Percentiles rank a stretch among this genome's conserved stretches.
Conservation (phyloP, 2,797 vertebrate species). For the Leptodactylus fallax region DNA sequence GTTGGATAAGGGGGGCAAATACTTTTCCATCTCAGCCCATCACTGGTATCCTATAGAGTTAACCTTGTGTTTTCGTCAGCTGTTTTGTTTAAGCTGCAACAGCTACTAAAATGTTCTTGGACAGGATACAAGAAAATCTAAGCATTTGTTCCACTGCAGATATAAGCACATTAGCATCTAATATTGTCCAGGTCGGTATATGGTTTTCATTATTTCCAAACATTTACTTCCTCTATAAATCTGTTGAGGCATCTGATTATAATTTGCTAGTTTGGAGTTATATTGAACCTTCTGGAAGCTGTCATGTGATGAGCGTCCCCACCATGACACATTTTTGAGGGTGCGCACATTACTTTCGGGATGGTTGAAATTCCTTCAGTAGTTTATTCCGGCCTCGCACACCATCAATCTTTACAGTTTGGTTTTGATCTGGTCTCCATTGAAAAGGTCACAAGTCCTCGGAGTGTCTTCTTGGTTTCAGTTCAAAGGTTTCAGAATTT, state of each 20-base stretch:
- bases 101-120: constrained; percentile 63
- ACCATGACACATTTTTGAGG: constrained; percentile 39
- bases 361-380: constrained; percentile 40
- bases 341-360: constrained; percentile 14
- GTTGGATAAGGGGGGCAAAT: neutral
- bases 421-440: constrained; percentile 29
- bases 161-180: constrained; percentile 41
- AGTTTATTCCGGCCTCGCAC: constrained; percentile 47
- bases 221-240: constrained; percentile 63
- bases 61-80: constrained; percentile 22
- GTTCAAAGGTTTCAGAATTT: constrained; percentile 1
- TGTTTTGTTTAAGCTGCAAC: constrained; percentile 45
- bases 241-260: constrained; percentile 64
- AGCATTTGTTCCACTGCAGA: constrained; percentile 63
- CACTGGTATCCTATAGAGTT: constrained; percentile 17
- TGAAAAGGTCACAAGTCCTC: neutral
- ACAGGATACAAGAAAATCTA: constrained; percentile 63
- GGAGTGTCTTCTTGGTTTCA: constrained; percentile 20
- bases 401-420: constrained; percentile 45
- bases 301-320: neutral
- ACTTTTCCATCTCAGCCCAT: neutral
- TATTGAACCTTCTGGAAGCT: constrained; percentile 38
- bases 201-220: constrained; percentile 66
- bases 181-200: constrained; percentile 62
- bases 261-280: constrained; percentile 59